These are phyloP conservation scores for Nothocercus nigrocapillus DNA, from an alignment of 2,113 vertebrate species.

Conservation along the genomic window DNA sequence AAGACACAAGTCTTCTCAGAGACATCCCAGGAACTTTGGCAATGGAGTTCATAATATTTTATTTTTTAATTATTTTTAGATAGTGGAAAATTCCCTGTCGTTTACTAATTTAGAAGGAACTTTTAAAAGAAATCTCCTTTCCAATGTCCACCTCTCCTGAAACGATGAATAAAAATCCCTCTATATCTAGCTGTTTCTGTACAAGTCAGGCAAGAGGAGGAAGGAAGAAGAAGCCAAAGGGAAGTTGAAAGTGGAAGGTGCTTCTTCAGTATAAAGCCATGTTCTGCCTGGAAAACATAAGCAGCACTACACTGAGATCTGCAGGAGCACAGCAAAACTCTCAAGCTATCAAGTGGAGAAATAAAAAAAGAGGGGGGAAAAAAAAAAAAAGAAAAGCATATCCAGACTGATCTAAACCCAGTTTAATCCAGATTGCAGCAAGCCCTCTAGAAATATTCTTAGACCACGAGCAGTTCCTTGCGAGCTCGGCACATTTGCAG, in stretches of 20 bases:
- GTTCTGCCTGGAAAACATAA: neutral
- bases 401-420: neutral
- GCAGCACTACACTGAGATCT: neutral
- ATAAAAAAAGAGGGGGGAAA: no score
- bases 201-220: neutral
- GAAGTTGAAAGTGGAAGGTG: neutral
- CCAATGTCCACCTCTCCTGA: neutral
- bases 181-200: neutral
- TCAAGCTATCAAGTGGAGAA: neutral
- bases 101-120: neutral
- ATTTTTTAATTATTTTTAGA: neutral
- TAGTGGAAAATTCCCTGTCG: neutral
- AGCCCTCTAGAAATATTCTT: neutral
- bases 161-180: neutral
- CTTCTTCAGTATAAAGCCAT: neutral
- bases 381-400: neutral
- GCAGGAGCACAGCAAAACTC: rapidly evolving
- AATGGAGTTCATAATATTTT: neutral
- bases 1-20: neutral
- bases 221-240: neutral
- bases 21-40: neutral
- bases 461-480: neutral
- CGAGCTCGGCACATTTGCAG: neutral
- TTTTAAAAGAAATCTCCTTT: neutral
- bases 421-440: neutral